These are phyloP conservation scores for Frieseomelitta varia DNA, from an alignment of 1,140 invertebrate species.

Conservation along the genomic window DNA sequence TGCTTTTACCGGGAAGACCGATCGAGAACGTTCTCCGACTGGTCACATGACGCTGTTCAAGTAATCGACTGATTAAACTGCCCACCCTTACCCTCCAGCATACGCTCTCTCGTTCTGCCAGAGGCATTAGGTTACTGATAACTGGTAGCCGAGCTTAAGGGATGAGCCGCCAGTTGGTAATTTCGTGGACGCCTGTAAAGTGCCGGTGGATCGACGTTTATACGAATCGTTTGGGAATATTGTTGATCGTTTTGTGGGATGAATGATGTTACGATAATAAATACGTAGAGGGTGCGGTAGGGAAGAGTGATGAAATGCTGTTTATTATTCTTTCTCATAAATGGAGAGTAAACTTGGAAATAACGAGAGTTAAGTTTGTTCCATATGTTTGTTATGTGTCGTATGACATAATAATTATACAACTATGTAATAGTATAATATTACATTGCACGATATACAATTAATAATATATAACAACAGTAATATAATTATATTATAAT, in stretches of 20 bases:
- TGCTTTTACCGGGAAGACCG: not conserved
- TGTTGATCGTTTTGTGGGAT: too few relatives aligned
- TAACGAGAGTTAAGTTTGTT: not conserved
- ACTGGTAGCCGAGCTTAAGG: constrained; percentile 37
- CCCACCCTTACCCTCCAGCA: not conserved
- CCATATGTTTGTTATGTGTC: too few relatives aligned
- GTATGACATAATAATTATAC: too few relatives aligned
- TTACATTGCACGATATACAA: too few relatives aligned
- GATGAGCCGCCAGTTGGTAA: constrained; percentile 27
- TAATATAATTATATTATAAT: too few relatives aligned
- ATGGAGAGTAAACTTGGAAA: not conserved
- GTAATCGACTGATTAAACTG: constrained; percentile 63
- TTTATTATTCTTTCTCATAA: not conserved
- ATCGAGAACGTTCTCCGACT: constrained; percentile 29
- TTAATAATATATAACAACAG: too few relatives aligned
- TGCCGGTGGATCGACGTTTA: not conserved
- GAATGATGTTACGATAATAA: not conserved
- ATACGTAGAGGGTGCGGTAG: too few relatives aligned
- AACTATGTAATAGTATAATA: too few relatives aligned
- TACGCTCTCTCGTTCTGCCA: not conserved
- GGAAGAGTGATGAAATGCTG: not conserved
- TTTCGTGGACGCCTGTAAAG: constrained; percentile 26
- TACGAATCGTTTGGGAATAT: not conserved
- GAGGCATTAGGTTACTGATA: constrained; percentile 50
- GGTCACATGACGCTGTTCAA: constrained; percentile 3